Evolutionary conservation across 2,888 invertebrate genomes (phyloP), one percentile per base, ranked within the genome.

Genomic region (Cephus pygmeus): DNA sequence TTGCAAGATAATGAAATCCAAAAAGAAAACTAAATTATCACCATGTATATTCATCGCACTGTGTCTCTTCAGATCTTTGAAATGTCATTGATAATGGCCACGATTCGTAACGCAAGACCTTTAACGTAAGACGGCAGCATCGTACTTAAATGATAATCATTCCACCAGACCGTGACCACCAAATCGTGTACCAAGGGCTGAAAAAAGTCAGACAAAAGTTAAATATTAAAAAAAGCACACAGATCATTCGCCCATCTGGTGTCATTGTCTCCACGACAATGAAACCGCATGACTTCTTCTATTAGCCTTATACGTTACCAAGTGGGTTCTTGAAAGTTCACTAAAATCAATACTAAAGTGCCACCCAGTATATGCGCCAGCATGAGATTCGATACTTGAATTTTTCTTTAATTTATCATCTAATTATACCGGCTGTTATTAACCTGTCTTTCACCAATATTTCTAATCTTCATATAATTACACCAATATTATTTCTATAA

Each of bases 261-360:
- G 69, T 75, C 76, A 81, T 84, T 83, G 82, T 84, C 69, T 78
- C 76, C 35, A 79, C 23, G 74, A 85, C 83, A 86, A 86, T 83
- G 77, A 80, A 83, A 73, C 84, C 40, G 84, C 88, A 82, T 86
- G 89, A 87, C 85, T 88, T 86, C 86, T 83, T 85, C 81, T 82
- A 89, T 89, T 89, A 89, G 88, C 88, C 88, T 84, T 85, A 86
- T 88, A 85, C 80, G 82, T 88, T 87, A 86, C 84, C 79, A 75
- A 84, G 84, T 85, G 81, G 36, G 76, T 77, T 76, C 77, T 82
- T 75, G 76, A 81, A 69, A 33, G 36, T 79, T 75, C 74, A 40
- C 36, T 40, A 40, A 40, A 40, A 40, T 40, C 36, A 40, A 12
- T 40, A 40, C 36, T 36, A 36, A 36, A 36, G 69, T 73, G 71